Percentiles rank a stretch among this genome's conserved stretches.
Evolutionary conservation across 2,888 invertebrate genomes (phyloP).

Genomic region (Ganaspis brasiliensis): DNA sequence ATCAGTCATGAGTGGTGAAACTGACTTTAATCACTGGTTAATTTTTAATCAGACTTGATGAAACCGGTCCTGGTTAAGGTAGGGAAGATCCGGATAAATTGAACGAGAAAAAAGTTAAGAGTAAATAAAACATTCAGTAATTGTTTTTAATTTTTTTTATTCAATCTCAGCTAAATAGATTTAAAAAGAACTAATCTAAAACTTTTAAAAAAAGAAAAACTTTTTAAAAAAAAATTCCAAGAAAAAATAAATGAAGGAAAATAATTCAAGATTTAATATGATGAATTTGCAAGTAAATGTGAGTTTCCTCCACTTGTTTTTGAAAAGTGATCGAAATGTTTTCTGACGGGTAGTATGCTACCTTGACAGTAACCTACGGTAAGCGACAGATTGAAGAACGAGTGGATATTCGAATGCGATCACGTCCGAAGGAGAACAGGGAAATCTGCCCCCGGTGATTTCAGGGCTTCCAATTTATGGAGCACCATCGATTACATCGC

Average conservation of each 20-base stretch:
- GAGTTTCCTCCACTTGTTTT: conserved; percentile 12
- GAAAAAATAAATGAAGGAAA: neutral
- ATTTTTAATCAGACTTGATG: no score
- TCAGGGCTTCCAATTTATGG: conserved; percentile 62
- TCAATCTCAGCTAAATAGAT: no score
- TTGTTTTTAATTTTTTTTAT: no score
- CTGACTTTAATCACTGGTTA: no score
- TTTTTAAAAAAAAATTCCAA: neutral
- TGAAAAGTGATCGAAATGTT: conserved; percentile 32
- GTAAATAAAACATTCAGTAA: no score
- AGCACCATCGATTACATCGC: conserved; percentile 62
- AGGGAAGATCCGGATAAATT: no score
- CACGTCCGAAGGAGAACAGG: conserved; percentile 36
- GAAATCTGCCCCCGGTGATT: conserved; percentile 36
- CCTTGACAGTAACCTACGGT: conserved; percentile 31
- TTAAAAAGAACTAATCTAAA: no score
- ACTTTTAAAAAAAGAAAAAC: neutral
- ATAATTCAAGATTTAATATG: conserved; percentile 2
- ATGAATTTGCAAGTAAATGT: conserved; percentile 34
- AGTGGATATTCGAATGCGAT: conserved; percentile 42
- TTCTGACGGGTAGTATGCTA: conserved; percentile 12
- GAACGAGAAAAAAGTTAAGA: no score
- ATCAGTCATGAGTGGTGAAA: no score
- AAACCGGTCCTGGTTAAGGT: no score
- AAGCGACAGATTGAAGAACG: conserved; percentile 43